Percentiles rank a stretch among this genome's conserved stretches.
These are phyloP conservation scores for Struthidea cinerea DNA, from an alignment of 2,113 vertebrate species.

Conservation along the genomic window DNA sequence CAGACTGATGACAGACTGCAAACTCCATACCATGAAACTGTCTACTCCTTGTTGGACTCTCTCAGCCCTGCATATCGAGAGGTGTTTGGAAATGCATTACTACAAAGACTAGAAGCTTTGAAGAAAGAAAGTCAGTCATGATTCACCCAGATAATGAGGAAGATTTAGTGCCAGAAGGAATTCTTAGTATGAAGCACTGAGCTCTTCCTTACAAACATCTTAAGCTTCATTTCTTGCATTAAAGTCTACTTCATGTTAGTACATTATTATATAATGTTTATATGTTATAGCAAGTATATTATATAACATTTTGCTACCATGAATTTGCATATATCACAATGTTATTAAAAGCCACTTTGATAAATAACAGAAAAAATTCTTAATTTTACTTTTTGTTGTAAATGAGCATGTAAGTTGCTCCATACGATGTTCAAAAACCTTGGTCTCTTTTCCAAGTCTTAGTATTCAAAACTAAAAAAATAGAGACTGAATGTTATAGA, in stretches of 20 bases:
- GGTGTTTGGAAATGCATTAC: slow-evolving; percentile 92
- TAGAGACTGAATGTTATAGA: neutral
- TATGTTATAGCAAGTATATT: neutral
- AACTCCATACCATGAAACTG: slow-evolving; percentile 90
- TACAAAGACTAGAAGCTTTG: slow-evolving; percentile 90
- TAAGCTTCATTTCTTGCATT: slow-evolving; percentile 31
- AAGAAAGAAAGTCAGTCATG: slow-evolving; percentile 83
- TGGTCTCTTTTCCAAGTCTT: slow-evolving; percentile 21
- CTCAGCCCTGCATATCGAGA: slow-evolving; percentile 95
- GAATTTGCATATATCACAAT: neutral
- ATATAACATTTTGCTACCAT: slow-evolving; percentile 2
- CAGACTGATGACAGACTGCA: slow-evolving; percentile 82
- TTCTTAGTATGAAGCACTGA: neutral
- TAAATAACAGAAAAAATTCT: neutral
- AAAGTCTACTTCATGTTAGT: neutral
- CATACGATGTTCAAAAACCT: neutral
- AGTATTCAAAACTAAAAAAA: neutral
- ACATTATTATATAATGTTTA: neutral
- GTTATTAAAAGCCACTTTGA: neutral
- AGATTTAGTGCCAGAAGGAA: neutral
- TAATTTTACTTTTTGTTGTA: neutral
- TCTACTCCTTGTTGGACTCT: slow-evolving; percentile 93
- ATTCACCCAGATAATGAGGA: slow-evolving; percentile 9
- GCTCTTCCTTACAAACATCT: neutral
- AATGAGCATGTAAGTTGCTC: neutral